Base-by-base conservation (phyloP, 2,888 invertebrate species). In the Drosophila monieri region DNA sequence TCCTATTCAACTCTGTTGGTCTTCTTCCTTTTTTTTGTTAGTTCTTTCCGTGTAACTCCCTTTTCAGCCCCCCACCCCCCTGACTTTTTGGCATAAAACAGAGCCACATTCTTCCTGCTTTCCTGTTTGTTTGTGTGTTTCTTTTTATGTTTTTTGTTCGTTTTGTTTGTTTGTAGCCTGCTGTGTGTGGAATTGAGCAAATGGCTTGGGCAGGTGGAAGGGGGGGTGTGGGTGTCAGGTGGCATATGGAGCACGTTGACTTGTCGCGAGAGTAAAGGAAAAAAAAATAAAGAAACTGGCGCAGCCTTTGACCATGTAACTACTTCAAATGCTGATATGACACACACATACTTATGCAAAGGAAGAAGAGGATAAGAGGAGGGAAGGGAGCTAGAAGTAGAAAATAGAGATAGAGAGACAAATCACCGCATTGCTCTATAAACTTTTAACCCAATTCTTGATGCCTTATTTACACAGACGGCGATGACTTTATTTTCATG, bases 371-470 rank as follows among this genome's bases (percentile, higher is more conserved):
- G 15, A 14, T 3, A 6, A 12, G 47, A 30, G 30, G 8, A 6
- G 12, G 14, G 12, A 14, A 25, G 30, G 64, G 61, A 57, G 43
- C 43, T 12, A 43, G 21, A 21, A 43, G 23, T 27, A 30, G 41
- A 30, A 30, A 51, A 43, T 14, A 15, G 51, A 43, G 47, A 48
- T 41, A 32, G 47, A 60, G 48, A 60, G 79, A 79, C 73, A 83
- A 85, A 81, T 81, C 85, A 76, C 85, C 79, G 85, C 83, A 79
- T 83, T 81, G 75, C 85, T 85, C 80, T 84, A 88, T 89, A 87
- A 89, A 89, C 89, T 89, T 89, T 89, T 89, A 89, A 89, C 89
- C 89, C 73, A 89, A 89, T 89, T 88, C 78, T 79, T 88, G 62
- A 48, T 75, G 84, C 86, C 80, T 88, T 88, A 89, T 89, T 89